Percentiles rank a stretch among this genome's conserved stretches.
phyloP scores from a whole-genome alignment of 1,140 invertebrate genomes.

The Campoletis sonorensis region DNA sequence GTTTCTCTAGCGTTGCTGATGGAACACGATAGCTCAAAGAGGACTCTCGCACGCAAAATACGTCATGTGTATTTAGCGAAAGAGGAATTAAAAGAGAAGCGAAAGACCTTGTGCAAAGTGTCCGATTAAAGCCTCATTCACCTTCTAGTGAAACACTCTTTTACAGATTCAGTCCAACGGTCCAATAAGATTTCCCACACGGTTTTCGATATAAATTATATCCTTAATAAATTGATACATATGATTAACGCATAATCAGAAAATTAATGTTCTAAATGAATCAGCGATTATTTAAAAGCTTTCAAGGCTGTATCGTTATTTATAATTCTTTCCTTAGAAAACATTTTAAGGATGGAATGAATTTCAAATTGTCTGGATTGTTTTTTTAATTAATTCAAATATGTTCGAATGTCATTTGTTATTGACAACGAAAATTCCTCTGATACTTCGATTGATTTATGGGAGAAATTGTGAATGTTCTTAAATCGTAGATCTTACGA shows the following conservation, averaged over 20 bases:
- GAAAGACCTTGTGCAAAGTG: slow-evolving; percentile 14
- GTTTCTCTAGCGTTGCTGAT: too few species aligned
- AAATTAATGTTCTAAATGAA: background rate
- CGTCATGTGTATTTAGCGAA: background rate
- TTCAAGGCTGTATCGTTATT: too few species aligned
- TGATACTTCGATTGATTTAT: too few species aligned
- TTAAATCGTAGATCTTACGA: too few species aligned
- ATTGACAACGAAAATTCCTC: too few species aligned
- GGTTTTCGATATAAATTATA: background rate
- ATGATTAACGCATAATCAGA: background rate
- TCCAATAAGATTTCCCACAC: background rate
- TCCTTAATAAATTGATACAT: background rate
- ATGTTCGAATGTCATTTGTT: too few species aligned
- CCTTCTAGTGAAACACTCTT: background rate
- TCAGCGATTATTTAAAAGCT: background rate
- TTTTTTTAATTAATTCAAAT: too few species aligned
- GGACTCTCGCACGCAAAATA: slow-evolving; percentile 1
- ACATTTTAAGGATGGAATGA: too few species aligned
- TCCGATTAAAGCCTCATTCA: slow-evolving; percentile 19
- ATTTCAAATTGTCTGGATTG: too few species aligned
- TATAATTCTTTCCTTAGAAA: too few species aligned
- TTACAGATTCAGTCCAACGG: background rate
- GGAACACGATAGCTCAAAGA: background rate
- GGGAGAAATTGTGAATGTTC: too few species aligned
- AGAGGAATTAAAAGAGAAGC: slow-evolving; percentile 7